phyloP scores from a whole-genome alignment of 2,888 invertebrate species.

The Leistus spinibarbis region DNA sequence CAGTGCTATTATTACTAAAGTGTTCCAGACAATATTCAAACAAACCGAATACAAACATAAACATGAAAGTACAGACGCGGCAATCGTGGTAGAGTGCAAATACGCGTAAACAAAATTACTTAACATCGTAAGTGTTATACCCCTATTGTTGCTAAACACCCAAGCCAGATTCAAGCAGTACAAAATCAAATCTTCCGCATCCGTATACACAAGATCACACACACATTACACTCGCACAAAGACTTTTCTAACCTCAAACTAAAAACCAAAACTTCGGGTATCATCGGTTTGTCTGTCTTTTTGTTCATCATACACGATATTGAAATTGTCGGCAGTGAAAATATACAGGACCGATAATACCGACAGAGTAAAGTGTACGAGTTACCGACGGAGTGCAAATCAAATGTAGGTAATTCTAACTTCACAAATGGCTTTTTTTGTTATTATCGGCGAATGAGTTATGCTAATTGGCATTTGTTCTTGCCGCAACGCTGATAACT shows the following conservation, averaged over 20 bases:
- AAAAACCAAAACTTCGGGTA: not conserved
- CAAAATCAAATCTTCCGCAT: not conserved
- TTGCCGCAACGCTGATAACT: not conserved
- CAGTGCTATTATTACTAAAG: no score
- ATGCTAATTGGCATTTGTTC: not conserved
- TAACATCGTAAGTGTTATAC: not conserved
- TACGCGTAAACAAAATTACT: not conserved
- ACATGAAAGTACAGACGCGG: not conserved
- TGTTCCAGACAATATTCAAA: not conserved
- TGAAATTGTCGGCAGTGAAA: no score
- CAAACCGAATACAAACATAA: not conserved
- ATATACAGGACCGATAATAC: no score
- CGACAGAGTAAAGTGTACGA: no score
- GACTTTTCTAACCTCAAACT: not conserved
- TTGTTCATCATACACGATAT: no score
- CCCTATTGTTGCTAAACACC: not conserved
- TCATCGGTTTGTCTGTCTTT: not conserved
- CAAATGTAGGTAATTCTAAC: constrained; percentile 12
- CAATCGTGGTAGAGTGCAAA: not conserved
- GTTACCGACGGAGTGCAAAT: constrained; percentile 1
- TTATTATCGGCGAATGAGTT: not conserved
- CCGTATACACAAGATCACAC: not conserved
- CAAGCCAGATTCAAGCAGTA: constrained; percentile 5
- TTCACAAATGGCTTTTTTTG: not conserved
- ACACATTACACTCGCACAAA: not conserved